Evolutionary conservation across 2,888 invertebrate species (phyloP), one percentile per base, ranked within the genome.

Genomic region (Sisyra nigra): DNA sequence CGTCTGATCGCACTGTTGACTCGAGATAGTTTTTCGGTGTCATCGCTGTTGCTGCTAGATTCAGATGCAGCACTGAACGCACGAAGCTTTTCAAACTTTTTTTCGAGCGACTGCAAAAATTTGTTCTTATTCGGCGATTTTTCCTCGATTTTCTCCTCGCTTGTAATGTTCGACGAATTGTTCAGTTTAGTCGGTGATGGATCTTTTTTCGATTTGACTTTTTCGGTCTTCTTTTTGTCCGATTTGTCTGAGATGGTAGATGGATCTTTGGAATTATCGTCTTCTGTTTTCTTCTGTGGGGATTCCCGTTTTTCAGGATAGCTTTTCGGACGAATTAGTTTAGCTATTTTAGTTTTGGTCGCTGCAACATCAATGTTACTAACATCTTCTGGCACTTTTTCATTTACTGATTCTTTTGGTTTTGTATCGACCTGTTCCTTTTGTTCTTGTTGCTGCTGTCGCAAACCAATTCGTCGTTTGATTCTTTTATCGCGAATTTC

Each of bases 41-140:
- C 61, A 40, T 65, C 52, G 51, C 50, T 51, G 37, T 47, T 53
- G 41, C 46, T 45, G 15, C 38, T 44, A 9, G 46, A 41, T 14
- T 48, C 48, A 54, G 68, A 68, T 47, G 64, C 67, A 40, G 71
- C 68, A 46, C 63, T 54, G 37, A 57, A 56, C 3, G 59, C 54
- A 15, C 71, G 65, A 31, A 81, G 68, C 56, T 79, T 81, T 59
- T 81, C 81, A 54, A 80, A 68, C 57, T 79, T 80, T 55, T 82
- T 83, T 36, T 87, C 84, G 51, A 86, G 72, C 0, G 77, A 76
- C 55, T 82, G 82, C 33, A 86, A 63, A 50, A 87, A 66, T 47
- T 69, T 72, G 50, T 68, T 67, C 50, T 65, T 67, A 45, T 55
- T 55, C 1, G 49, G 49, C 42, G 57, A 54, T 17, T 58, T 56